These are phyloP conservation scores for Listronotus oregonensis DNA, from an alignment of 1,140 invertebrate genomes.

Conservation along the genomic window DNA sequence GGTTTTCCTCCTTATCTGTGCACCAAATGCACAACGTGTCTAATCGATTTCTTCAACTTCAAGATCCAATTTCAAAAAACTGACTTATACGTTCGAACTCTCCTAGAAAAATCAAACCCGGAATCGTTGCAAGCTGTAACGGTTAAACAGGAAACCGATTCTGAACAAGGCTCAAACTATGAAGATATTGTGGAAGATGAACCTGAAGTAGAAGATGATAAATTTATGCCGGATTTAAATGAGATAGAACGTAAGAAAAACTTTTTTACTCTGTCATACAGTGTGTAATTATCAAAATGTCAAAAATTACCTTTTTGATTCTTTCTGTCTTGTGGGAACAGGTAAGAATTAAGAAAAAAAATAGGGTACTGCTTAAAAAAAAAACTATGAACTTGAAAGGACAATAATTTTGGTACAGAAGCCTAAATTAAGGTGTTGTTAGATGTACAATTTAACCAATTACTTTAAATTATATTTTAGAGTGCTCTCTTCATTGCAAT, in stretches of 20 bases:
- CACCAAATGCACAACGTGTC: slow-evolving; percentile 34
- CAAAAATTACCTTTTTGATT: background rate
- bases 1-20: slow-evolving; percentile 43
- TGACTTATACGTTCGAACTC: slow-evolving; percentile 33
- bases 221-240: slow-evolving; percentile 1
- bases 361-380: no score
- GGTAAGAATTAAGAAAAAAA: no score
- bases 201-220: slow-evolving; percentile 5
- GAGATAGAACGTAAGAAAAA: background rate
- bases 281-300: background rate
- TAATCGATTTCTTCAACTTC: slow-evolving; percentile 45
- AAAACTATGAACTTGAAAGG: no score
- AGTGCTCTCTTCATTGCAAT: background rate
- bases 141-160: background rate
- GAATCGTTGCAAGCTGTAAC: background rate
- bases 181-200: slow-evolving; percentile 3
- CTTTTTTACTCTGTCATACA: background rate
- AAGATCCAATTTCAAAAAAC: slow-evolving; percentile 42
- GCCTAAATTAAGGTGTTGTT: no score
- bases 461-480: no score
- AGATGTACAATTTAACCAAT: no score
- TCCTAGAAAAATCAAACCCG: slow-evolving; percentile 8
- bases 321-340: no score
- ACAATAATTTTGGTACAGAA: no score
- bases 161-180: background rate